Base-by-base conservation (phyloP, 2,113 vertebrate genomes). In the Taxidea taxus region DNA sequence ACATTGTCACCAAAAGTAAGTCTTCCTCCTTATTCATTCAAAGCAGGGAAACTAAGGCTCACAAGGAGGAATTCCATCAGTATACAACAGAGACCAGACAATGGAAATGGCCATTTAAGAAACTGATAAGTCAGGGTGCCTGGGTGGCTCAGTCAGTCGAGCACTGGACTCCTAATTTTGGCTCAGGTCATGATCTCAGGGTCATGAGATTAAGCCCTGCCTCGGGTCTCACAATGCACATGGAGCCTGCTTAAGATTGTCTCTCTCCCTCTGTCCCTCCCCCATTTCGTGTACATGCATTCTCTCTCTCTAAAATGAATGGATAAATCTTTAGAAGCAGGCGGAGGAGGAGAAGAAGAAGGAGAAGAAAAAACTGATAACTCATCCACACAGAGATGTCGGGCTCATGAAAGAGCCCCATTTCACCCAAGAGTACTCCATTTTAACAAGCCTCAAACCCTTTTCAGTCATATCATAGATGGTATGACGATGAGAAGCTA, bases 281-380 rank as follows among this genome's bases (percentile, higher is more conserved):
- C 64, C 16, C 15, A 68, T 7, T 7, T 68, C 3, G 4, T 0
- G 0, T n/a, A 18, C 64, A 9, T n/a, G 31, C 34, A n/a, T 20
- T 64, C 23, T 16, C 62, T 34, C 29, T 56, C 54, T 20, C 54
- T 56, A 23, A 68, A 68, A 68, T 68, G 64, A 68, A 68, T 20
- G 34, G 7, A 68, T n/a, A n/a, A 68, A 14, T 68, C 64, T 68
- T n/a, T 23, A 58, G 6, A 9, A 66, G 15, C 34, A 64, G 29
- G 13, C 34, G 29, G 31, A 64, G 62, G 6, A 66, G 14, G 29
- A 34, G 14, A 64, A 29, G 23, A 11, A 62, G 21, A 31, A 64
- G 14, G 10, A 34, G 31, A 15, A 34, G 62, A n/a, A 66, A 20
- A 58, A 90, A 39, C 72, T 37, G 21, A 6, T 29, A 39, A 42